Percentiles rank a stretch among this genome's conserved stretches.
Conservation (phyloP, 2,113 vertebrate species). For the Nesospiza acunhae region DNA sequence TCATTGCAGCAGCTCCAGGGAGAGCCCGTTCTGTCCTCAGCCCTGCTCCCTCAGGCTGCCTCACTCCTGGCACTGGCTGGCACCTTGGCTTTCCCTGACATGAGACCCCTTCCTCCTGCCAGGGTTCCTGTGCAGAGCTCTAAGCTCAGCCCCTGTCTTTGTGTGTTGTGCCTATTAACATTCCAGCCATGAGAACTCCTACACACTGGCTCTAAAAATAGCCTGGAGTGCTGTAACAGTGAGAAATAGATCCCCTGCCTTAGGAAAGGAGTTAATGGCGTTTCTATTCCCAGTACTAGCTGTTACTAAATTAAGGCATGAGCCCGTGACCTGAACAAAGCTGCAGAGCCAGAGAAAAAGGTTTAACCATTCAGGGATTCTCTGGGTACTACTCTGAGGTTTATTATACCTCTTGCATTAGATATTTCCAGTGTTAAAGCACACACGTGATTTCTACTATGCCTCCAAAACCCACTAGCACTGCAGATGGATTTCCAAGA, state of each 20-base stretch:
- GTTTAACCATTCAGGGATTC: neutral
- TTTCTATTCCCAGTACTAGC: constrained; percentile 70
- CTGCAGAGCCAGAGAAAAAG: neutral
- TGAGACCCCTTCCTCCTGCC: neutral
- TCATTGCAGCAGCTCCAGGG: neutral
- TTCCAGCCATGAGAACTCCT: constrained; percentile 41
- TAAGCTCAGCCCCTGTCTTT: neutral
- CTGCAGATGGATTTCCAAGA: constrained; percentile 5
- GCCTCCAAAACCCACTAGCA: neutral
- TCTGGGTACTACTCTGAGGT: neutral
- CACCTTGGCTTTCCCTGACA: neutral
- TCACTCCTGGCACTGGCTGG: neutral
- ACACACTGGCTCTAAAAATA: constrained; percentile 71
- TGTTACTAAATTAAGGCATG: constrained; percentile 72
- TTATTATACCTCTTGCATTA: neutral
- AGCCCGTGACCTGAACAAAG: constrained; percentile 25
- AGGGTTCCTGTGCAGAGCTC: neutral
- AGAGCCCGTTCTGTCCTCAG: neutral
- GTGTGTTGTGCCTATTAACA: constrained; percentile 50
- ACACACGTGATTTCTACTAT: neutral
- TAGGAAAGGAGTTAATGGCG: constrained; percentile 38
- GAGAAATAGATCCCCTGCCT: constrained; percentile 56
- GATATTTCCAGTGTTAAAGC: constrained; percentile 1
- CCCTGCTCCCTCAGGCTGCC: neutral
- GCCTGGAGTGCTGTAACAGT: neutral